A percentile compares a stretch with the other conserved stretches of the same genome.
phyloP scores from a whole-genome alignment of 2,113 vertebrate species.

The Condylura cristata region DNA sequence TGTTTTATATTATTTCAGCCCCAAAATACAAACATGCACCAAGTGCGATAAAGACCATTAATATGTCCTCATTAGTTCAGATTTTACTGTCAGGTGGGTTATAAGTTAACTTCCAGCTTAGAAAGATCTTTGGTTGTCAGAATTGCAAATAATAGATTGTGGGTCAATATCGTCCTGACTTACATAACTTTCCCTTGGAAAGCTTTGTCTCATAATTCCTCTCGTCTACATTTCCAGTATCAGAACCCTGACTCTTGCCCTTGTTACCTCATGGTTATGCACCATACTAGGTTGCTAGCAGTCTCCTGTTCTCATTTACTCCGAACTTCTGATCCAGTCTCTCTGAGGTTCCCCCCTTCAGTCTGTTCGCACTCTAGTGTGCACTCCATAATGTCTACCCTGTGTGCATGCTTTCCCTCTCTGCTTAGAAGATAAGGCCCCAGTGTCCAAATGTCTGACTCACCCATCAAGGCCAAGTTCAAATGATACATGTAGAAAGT shows the following conservation, averaged over 20 bases:
- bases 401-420: neutral
- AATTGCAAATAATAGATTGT: neutral
- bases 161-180: neutral
- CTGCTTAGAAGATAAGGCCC: neutral
- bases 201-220: neutral
- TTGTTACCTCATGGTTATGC: neutral
- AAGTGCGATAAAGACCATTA: neutral
- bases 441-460: neutral
- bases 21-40: neutral
- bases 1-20: neutral
- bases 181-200: neutral
- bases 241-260: neutral
- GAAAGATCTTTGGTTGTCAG: neutral
- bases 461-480: neutral
- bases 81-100: conserved; percentile 5
- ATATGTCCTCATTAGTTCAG: neutral
- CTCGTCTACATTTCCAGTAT: neutral
- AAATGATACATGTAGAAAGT: neutral
- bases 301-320: neutral
- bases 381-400: neutral
- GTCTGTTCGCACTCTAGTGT: neutral
- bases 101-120: neutral
- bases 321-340: neutral
- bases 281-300: neutral
- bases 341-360: neutral